Evolutionary conservation across 2,888 invertebrate species (phyloP).

Genomic region (Morpho helenor): DNA sequence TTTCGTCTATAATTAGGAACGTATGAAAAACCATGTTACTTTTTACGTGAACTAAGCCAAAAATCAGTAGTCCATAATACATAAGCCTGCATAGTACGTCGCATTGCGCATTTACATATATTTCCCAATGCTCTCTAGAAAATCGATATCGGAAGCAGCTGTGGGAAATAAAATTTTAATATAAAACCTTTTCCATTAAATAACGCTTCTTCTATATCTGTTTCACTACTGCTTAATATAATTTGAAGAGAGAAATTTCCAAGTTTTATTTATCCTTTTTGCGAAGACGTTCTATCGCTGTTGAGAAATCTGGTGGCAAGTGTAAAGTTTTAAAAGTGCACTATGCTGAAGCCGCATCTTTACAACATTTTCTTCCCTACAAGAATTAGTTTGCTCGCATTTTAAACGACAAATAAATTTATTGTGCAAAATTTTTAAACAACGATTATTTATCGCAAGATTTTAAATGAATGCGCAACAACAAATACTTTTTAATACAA

Average conservation of each 20-base stretch:
- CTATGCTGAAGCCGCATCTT: no score
- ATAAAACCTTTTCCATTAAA: constrained; percentile 40
- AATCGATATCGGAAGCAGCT: constrained; percentile 47
- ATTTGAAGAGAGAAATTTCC: constrained; percentile 5
- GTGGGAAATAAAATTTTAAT: constrained; percentile 59
- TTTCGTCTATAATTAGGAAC: background rate
- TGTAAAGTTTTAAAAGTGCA: constrained; percentile 9
- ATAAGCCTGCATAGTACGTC: constrained; percentile 56
- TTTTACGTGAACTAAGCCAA: background rate
- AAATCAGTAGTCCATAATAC: constrained; percentile 52
- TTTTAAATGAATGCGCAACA: no score
- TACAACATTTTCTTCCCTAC: background rate
- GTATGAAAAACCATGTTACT: background rate
- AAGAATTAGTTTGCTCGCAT: background rate
- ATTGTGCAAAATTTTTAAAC: no score
- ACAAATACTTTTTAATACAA: no score
- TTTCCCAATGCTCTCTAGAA: constrained; percentile 39
- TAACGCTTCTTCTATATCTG: constrained; percentile 23
- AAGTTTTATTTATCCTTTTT: constrained; percentile 1
- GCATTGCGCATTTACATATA: constrained; percentile 68
- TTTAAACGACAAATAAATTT: no score
- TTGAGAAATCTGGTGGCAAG: background rate
- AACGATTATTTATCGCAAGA: no score
- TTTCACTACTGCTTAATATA: constrained; percentile 19
- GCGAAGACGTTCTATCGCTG: background rate